Conservation (phyloP, 1,140 invertebrate species). For the Phocides pigmalion region DNA sequence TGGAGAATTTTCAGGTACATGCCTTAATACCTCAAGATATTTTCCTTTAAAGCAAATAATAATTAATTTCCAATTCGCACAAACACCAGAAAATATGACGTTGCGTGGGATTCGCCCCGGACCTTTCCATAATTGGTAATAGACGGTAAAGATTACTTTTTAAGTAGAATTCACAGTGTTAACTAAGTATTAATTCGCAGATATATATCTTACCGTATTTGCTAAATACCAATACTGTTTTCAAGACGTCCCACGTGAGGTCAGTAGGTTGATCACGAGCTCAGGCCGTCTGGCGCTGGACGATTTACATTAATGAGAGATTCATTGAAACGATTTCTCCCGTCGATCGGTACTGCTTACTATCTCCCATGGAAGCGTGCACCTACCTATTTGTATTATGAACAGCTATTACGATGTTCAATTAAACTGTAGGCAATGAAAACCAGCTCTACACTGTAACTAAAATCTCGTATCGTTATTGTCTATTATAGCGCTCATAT, state of each 20-base stretch:
- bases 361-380: conserved; percentile 42
- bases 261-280: conserved; percentile 65
- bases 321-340: conserved; percentile 61
- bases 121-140: neutral
- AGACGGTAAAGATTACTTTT: no score
- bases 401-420: conserved; percentile 50
- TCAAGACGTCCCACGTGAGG: conserved; percentile 49
- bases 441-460: conserved; percentile 33
- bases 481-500: neutral
- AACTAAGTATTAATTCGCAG: neutral
- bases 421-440: conserved; percentile 50
- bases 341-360: conserved; percentile 47
- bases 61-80: no score
- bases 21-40: no score
- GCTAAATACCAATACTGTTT: conserved; percentile 30
- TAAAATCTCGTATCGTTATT: conserved; percentile 5
- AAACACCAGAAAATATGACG: no score
- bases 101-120: neutral
- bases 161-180: neutral
- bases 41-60: no score
- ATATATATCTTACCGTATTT: neutral
- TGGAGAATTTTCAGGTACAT: no score
- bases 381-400: conserved; percentile 39
- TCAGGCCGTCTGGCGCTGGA: conserved; percentile 40
- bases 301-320: conserved; percentile 70